phyloP scores from a whole-genome alignment of 2,888 invertebrate genomes.

The Cerastis leucographa region DNA sequence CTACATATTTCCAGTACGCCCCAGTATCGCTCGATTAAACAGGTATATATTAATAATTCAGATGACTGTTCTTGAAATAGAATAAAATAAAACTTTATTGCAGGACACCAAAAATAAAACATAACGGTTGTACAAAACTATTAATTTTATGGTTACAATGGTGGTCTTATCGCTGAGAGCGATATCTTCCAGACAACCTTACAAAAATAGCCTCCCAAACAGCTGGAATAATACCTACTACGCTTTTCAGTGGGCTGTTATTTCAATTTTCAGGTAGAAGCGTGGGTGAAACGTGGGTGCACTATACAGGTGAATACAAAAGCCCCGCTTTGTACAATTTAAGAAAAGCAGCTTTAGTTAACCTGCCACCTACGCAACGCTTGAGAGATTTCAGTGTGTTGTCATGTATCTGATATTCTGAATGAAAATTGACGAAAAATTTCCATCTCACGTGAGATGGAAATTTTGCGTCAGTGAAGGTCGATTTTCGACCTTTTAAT shows the following conservation, averaged over 20 bases:
- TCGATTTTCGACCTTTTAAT: neutral
- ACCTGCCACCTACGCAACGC: neutral
- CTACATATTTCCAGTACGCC: too few relatives aligned
- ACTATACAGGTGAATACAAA: neutral
- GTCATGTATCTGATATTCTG: neutral
- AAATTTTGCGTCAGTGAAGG: neutral
- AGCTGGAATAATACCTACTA: neutral
- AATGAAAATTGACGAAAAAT: too few relatives aligned
- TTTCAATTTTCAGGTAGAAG: neutral
- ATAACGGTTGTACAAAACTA: too few relatives aligned
- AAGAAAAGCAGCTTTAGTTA: neutral
- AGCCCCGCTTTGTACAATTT: neutral
- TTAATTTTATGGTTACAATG: too few relatives aligned
- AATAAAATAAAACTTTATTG: too few relatives aligned
- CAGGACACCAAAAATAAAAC: too few relatives aligned
- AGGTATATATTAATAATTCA: neutral
- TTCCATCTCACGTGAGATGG: too few relatives aligned
- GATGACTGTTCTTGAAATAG: neutral
- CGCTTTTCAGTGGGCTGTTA: neutral
- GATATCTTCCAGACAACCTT: too few relatives aligned
- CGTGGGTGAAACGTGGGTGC: conserved; percentile 24
- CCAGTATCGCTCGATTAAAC: too few relatives aligned
- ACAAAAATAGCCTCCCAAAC: too few relatives aligned
- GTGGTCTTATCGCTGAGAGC: too few relatives aligned
- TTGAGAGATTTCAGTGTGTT: conserved; percentile 2